phyloP scores from a whole-genome alignment of 2,113 vertebrate species.

The Chionomys nivalis region DNA sequence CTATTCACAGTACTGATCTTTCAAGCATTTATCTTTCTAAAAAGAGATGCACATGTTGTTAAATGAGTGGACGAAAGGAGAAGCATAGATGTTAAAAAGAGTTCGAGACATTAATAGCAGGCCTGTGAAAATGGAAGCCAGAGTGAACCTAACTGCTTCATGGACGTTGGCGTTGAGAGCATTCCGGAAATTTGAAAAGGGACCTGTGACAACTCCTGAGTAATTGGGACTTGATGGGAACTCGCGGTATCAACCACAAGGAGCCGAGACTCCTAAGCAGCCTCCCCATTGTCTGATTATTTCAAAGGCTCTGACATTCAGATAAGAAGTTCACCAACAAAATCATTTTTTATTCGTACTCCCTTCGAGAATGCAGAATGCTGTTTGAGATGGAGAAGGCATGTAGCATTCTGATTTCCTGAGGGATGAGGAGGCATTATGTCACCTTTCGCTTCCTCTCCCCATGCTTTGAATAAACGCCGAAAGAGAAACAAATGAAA shows the following conservation, averaged over 20 bases:
- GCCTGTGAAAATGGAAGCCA: slow-evolving; percentile 73
- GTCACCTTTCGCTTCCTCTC: slow-evolving; percentile 68
- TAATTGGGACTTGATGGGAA: slow-evolving; percentile 77
- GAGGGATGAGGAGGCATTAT: not conserved
- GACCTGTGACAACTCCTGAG: slow-evolving; percentile 73
- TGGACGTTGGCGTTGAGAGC: slow-evolving; percentile 67
- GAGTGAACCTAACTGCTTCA: slow-evolving; percentile 68
- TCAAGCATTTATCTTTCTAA: slow-evolving; percentile 77
- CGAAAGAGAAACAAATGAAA: not conserved
- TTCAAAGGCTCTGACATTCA: slow-evolving; percentile 70
- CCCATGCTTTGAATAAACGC: slow-evolving; percentile 9
- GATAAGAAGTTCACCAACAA: slow-evolving; percentile 76
- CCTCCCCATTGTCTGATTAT: slow-evolving; percentile 62
- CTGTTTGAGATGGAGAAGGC: slow-evolving; percentile 38
- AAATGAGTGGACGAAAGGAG: slow-evolving; percentile 66
- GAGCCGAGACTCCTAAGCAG: slow-evolving; percentile 43
- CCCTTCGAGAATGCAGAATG: slow-evolving; percentile 72
- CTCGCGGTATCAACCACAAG: slow-evolving; percentile 15
- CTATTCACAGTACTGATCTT: slow-evolving; percentile 65
- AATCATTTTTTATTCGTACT: slow-evolving; percentile 62
- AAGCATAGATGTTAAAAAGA: slow-evolving; percentile 37
- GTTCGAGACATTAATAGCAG: slow-evolving; percentile 74
- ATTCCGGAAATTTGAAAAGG: slow-evolving; percentile 78
- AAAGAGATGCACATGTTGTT: slow-evolving; percentile 68
- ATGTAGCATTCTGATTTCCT: slow-evolving; percentile 36